phyloP scores from a whole-genome alignment of 2,797 vertebrate genomes.

The Tragelaphus oryx region DNA sequence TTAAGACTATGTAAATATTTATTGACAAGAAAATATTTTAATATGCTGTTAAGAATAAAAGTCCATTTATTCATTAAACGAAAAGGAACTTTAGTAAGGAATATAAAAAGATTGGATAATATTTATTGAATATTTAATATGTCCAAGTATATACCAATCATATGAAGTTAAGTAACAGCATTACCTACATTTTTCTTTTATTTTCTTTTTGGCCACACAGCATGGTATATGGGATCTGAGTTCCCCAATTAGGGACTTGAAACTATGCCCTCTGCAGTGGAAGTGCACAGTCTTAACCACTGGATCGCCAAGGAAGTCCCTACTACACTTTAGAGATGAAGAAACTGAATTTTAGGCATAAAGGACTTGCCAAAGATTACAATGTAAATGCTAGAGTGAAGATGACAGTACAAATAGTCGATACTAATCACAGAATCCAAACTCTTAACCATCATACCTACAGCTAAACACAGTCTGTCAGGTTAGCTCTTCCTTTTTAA shows the following conservation, averaged over 20 bases:
- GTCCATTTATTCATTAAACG: not conserved
- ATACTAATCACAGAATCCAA: not conserved
- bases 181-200: not conserved
- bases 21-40: slow-evolving; percentile 39
- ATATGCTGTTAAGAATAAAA: not conserved
- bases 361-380: not conserved
- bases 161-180: not conserved
- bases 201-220: not conserved
- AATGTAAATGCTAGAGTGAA: not conserved
- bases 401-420: not conserved
- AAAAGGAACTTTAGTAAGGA: slow-evolving; percentile 7
- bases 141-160: not conserved
- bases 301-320: not conserved
- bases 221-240: not conserved
- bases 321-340: slow-evolving; percentile 9
- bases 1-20: slow-evolving; percentile 18
- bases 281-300: not conserved
- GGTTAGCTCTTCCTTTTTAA: not conserved
- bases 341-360: not conserved
- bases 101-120: not conserved
- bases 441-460: not conserved
- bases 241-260: not conserved
- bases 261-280: not conserved
- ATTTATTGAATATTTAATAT: not conserved
- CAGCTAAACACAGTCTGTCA: not conserved